Evolutionary conservation across 2,113 vertebrate genomes (phyloP), one percentile per base, ranked within the genome.

Genomic region (Dinomys branickii): DNA sequence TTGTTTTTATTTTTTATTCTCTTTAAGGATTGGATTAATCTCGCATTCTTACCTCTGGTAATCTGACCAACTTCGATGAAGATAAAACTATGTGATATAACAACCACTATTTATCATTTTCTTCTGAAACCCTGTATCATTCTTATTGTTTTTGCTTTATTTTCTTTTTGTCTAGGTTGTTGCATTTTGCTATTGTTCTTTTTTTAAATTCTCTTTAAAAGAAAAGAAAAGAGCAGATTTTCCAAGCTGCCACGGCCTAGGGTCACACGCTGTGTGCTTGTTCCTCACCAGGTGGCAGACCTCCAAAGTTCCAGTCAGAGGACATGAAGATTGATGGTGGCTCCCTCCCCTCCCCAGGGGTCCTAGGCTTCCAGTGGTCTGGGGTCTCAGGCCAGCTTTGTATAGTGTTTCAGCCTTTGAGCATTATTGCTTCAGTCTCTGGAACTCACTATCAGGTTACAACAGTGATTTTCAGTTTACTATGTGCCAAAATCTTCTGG

Each of bases 311-410:
- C 67, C n/a, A 30, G 33, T 52, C 22, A 17, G 38, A 58, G 65
- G 56, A 54, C 8, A 3, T 5, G 33, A 30, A 24, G 44, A 14
- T 73, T 41, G 19, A 28, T 61, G n/a, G 5, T 59, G 85, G 35
- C 26, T 33, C 0, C 28, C 11, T 8, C 2, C 9, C 1, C 12
- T 61, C 35, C 30, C 2, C 1, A 28, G 16, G 16, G 22, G 58
- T 56, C 22, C 20, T 58, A 77, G 71, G 16, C 77, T 35, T 81
- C 86, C 14, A 0, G n/a, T 63, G 28, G 10, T 63, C 56, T 28
- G 61, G 30, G n/a, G 8, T 20, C 19, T 30, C 3, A 5, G 28
- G 10, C n/a, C 75, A 3, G 24, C 59, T 85, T 5, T 35, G 38
- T 56, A 0, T 7, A 5, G 19, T 22, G 56, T 67, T 44, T 67